phyloP scores from a whole-genome alignment of 2,113 vertebrate species.

The Sinocyclocheilus rhinocerous region DNA sequence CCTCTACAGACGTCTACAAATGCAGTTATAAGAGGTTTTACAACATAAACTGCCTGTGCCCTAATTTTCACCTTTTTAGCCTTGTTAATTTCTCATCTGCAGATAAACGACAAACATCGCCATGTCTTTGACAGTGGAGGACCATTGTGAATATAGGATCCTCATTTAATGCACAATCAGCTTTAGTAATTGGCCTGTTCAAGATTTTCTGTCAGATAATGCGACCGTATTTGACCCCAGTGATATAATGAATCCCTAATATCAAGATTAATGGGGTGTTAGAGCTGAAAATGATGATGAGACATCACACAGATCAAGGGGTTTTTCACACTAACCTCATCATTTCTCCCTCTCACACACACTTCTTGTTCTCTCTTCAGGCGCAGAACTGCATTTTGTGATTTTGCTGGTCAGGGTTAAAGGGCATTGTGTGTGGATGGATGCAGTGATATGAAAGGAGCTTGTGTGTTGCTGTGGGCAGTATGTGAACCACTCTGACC shows the following conservation, averaged over 20 bases:
- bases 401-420: background rate
- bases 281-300: background rate
- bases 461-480: slow-evolving; percentile 14
- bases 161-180: background rate
- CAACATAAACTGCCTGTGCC: too few relatives aligned
- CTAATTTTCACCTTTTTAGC: background rate
- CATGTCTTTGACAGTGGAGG: background rate
- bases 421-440: background rate
- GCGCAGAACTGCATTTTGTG: background rate
- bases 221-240: background rate
- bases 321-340: slow-evolving; percentile 11
- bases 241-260: background rate
- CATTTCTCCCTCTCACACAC: background rate
- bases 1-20: background rate
- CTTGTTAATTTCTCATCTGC: background rate
- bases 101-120: background rate
- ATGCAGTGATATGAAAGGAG: background rate
- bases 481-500: background rate
- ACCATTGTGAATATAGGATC: background rate
- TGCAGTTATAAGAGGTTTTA: background rate
- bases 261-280: background rate
- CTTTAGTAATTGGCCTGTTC: background rate
- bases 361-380: background rate
- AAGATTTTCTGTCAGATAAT: background rate
- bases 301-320: background rate